A percentile compares a stretch with the other conserved stretches of the same genome.
Conservation (phyloP, 2,888 invertebrate species). For the Erebia aethiops region DNA sequence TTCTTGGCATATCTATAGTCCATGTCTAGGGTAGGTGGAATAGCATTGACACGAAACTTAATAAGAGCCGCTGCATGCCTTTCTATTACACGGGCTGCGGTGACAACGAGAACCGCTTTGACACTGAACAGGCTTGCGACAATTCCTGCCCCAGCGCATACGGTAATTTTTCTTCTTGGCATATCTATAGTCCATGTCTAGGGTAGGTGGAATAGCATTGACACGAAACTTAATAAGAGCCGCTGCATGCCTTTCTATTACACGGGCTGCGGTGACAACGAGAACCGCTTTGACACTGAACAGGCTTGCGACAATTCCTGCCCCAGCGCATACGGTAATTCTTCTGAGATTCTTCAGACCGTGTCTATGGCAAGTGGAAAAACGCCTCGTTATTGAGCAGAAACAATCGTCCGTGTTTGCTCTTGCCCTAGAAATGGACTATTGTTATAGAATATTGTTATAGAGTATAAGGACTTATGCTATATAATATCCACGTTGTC, state of each 20-base stretch:
- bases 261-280: slow-evolving; percentile 95
- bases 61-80: slow-evolving; percentile 92
- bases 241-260: slow-evolving; percentile 97
- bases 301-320: slow-evolving; percentile 90
- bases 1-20: too few relatives aligned
- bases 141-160: slow-evolving; percentile 89
- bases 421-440: too few relatives aligned
- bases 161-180: slow-evolving; percentile 83
- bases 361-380: too few relatives aligned
- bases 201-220: too few relatives aligned
- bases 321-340: slow-evolving; percentile 89
- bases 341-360: background rate
- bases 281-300: slow-evolving; percentile 90
- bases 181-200: too few relatives aligned
- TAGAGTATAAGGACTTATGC: too few relatives aligned
- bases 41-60: too few relatives aligned
- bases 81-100: slow-evolving; percentile 97
- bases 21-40: too few relatives aligned
- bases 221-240: slow-evolving; percentile 80
- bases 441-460: too few relatives aligned
- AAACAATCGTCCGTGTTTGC: too few relatives aligned
- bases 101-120: slow-evolving; percentile 94
- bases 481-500: too few relatives aligned
- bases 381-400: too few relatives aligned
- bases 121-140: slow-evolving; percentile 88